Evolutionary conservation across 2,888 invertebrate species (phyloP), one percentile per base, ranked within the genome.

Genomic region (Blera fallax): DNA sequence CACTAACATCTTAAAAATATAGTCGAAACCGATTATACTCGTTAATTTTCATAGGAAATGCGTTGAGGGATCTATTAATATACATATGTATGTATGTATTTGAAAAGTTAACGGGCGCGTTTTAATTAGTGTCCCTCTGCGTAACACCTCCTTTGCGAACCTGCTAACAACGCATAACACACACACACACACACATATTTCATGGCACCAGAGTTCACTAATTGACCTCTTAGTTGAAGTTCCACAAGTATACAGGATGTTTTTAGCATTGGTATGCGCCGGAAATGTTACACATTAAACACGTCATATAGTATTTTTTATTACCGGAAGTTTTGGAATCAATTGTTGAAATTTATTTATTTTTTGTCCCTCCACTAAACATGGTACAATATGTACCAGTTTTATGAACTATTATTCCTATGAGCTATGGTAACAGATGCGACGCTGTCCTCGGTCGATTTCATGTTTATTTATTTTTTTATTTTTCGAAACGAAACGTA

Each of bases 341-440:
- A 64, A 34, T 62, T 54, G 64, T 64, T 54, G 52, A 10, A 37
- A 29, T 64, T 64, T 64, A 18, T 52, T 52, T 21, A 18, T 56
- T 54, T 69, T 70, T 52, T 52, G 10, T 43, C n/a, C 10, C 10
- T 6, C 52, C 37, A 7, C 37, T 16, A 56, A 45, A 56, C 70
- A 70, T 32, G 29, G 7, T 18, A 11, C 29, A 56, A 70, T 32
- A 21, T 45, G 43, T 43, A 16, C 18, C 3, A 16, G 21, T 29
- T 40, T 62, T 73, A 52, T 45, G 37, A 27, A 40, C 29, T 18
- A 27, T 21, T 4, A 21, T 29, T 32, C 14, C 27, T n/a, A n/a
- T n/a, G n/a, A n/a, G n/a, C n/a, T 14, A 29, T 43, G 52, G 50
- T 54, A 62, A 29, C 62, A 40, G 40, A 73, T 73, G 52, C 6